Percentiles rank a stretch among this genome's conserved stretches.
Conservation (phyloP, 1,140 invertebrate genomes). For the Aphaenogaster ashmeadi region DNA sequence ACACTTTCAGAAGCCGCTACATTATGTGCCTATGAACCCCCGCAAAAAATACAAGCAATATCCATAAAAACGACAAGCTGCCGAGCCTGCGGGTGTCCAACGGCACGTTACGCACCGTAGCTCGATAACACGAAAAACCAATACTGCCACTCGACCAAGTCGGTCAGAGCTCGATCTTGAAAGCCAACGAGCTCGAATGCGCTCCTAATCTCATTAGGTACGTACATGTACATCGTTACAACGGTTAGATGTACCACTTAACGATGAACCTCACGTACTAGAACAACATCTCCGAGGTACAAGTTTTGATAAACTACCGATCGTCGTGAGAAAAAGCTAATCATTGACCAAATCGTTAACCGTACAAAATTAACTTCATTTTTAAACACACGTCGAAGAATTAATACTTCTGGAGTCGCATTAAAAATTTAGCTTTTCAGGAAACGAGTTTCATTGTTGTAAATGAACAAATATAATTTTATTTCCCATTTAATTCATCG, state of each 20-base stretch:
- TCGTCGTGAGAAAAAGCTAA: neutral
- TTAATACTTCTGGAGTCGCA: neutral
- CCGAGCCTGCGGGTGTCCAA: constrained; percentile 3
- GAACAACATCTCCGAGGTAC: neutral
- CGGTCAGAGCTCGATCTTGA: constrained; percentile 14
- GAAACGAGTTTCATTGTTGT: neutral
- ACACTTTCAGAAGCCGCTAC: neutral
- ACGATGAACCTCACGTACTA: neutral
- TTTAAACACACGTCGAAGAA: neutral
- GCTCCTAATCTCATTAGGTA: constrained; percentile 39
- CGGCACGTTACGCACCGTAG: neutral
- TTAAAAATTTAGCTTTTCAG: neutral
- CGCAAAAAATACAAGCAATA: constrained; percentile 59
- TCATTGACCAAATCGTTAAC: neutral
- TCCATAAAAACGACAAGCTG: constrained; percentile 61
- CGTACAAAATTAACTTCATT: neutral
- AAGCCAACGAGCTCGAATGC: constrained; percentile 21
- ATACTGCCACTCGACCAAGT: constrained; percentile 30
- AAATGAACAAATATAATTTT: no score
- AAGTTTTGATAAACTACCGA: neutral
- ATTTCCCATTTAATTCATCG: neutral
- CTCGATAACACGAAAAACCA: constrained; percentile 58
- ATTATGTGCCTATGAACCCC: neutral
- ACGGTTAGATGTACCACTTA: constrained; percentile 5
- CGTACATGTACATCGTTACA: neutral